Evolutionary conservation across 2,797 vertebrate species (phyloP), one percentile per base, ranked within the genome.

Genomic region (Silurus aristotelis): DNA sequence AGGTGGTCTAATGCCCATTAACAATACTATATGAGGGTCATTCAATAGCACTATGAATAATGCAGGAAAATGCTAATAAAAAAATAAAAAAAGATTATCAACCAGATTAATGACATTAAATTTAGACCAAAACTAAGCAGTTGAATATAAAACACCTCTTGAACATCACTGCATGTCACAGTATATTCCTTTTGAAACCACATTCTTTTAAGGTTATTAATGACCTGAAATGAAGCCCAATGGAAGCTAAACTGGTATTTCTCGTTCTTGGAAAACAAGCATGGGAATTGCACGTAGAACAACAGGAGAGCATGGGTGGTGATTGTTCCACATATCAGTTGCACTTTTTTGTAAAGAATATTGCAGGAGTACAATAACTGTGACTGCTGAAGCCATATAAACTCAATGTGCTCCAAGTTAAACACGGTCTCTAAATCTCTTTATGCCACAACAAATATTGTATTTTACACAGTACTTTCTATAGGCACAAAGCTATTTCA

Each of bases 241-340:
- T 14, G 10, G 55, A 60, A 67, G 73, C 73, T 70, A 78, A 86
- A 86, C 85, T 64, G 80, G 85, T 71, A 83, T 71, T 78, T 78
- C 80, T n/a, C n/a, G 73, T 86, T 71, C 25, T 71, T 20, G 46
- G 63, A 55, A 67, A 43, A 56, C 60, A 31, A 61, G 55, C 61
- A 83, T 3, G 9, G n/a, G 22, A 46, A 60, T 43, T 66, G 55
- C 1, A 5, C 15, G 71, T 14, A 46, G 10, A 82, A 56, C 38
- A 80, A 80, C n/a, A 55, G 64, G 43, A 48, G 9, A 63, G 17
- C 13, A 77, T 38, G 56, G 58, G 76, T 72, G 80, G 27, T 80
- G 67, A 38, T 86, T 82, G 48, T 63, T 5, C 58, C 2, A 20
- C 48, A 27, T 6, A 73, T 80, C 17, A 48, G 79, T 86, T 80